Conservation (phyloP, 2,888 invertebrate species). For the Drosophila anomelani region DNA sequence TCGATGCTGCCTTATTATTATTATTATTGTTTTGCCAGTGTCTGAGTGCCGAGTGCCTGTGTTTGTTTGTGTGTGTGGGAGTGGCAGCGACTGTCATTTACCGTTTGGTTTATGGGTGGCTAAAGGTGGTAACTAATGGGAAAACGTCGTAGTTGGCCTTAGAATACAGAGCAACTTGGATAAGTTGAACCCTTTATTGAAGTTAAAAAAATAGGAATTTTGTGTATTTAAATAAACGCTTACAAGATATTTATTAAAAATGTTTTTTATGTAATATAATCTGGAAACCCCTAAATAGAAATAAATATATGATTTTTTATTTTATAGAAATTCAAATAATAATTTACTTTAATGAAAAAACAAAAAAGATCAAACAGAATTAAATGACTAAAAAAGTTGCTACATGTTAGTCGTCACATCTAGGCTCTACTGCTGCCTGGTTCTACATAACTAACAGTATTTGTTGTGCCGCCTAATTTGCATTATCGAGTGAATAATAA, state of each 20-base stretch:
- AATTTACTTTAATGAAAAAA: too few relatives aligned
- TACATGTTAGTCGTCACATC: not conserved
- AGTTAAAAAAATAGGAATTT: too few relatives aligned
- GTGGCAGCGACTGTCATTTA: conserved; percentile 45
- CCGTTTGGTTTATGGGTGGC: conserved; percentile 45
- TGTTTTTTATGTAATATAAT: too few relatives aligned
- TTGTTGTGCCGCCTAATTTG: conserved; percentile 52
- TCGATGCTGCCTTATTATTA: conserved; percentile 56
- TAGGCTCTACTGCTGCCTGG: conserved; percentile 20
- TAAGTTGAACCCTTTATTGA: too few relatives aligned
- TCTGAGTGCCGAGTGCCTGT: not conserved
- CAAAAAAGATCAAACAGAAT: too few relatives aligned
- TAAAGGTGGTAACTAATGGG: conserved; percentile 44
- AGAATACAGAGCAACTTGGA: conserved; percentile 1
- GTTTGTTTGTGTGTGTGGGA: conserved; percentile 46
- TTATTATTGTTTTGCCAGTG: conserved; percentile 12
- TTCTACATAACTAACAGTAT: conserved; percentile 50
- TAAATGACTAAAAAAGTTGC: not conserved
- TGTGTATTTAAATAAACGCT: too few relatives aligned
- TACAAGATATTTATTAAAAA: too few relatives aligned
- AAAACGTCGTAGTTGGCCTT: conserved; percentile 56
- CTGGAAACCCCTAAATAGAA: too few relatives aligned
- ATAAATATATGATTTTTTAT: too few relatives aligned
- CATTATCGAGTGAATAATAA: conserved; percentile 43
- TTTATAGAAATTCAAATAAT: too few relatives aligned